phyloP scores from a whole-genome alignment of 2,113 vertebrate genomes.

The Pollachius pollachius region DNA sequence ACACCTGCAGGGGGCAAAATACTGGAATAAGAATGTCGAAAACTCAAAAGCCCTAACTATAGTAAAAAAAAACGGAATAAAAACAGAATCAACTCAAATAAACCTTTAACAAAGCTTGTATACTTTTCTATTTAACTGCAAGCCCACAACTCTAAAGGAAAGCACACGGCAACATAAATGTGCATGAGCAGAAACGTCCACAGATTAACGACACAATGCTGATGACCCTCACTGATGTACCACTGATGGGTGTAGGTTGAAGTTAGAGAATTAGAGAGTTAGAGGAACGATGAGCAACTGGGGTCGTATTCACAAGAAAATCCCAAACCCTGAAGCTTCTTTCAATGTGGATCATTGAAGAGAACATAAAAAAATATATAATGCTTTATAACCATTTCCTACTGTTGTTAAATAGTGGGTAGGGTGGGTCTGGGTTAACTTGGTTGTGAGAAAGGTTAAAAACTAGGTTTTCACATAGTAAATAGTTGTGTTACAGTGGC shows the following conservation, averaged over 20 bases:
- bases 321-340: too few relatives aligned
- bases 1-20: conserved; percentile 16
- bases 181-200: not conserved
- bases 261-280: not conserved
- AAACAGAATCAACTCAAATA: not conserved
- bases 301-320: too few relatives aligned
- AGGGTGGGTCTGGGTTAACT: too few relatives aligned
- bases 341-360: too few relatives aligned
- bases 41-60: conserved; percentile 61
- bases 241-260: not conserved
- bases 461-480: too few relatives aligned
- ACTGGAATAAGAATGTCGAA: conserved; percentile 38
- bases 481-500: too few relatives aligned
- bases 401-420: too few relatives aligned
- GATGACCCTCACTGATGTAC: not conserved
- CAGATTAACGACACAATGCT: too few relatives aligned
- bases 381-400: too few relatives aligned
- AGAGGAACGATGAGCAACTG: not conserved
- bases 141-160: not conserved
- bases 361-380: too few relatives aligned
- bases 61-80: conserved; percentile 26
- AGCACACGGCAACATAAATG: not conserved
- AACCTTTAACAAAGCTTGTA: not conserved
- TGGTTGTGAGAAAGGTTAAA: too few relatives aligned
- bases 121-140: not conserved